Evolutionary conservation across 1,140 invertebrate species (phyloP).

Genomic region (Lasioglossum baleicum): DNA sequence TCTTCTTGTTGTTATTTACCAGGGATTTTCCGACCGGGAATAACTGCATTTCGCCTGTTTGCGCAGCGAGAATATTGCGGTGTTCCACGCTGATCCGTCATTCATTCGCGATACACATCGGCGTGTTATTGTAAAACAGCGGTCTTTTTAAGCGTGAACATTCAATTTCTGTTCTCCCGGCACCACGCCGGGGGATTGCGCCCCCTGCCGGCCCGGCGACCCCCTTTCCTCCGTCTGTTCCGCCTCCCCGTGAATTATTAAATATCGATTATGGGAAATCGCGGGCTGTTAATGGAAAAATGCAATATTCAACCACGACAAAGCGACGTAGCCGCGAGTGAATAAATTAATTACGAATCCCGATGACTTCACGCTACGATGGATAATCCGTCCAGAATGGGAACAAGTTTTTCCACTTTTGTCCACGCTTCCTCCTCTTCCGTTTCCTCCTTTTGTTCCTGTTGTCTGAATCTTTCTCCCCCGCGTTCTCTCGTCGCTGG

Average conservation of each 20-base stretch:
- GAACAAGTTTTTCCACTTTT: no score
- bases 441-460: no score
- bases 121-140: conserved; percentile 36
- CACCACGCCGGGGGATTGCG: no score
- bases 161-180: conserved; percentile 38
- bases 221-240: not conserved
- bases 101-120: conserved; percentile 17
- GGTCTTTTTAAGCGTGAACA: conserved; percentile 41
- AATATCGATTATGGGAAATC: conserved; percentile 55
- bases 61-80: conserved; percentile 26
- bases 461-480: no score
- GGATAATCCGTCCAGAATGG: no score
- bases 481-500: no score
- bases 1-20: conserved; percentile 12
- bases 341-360: conserved; percentile 55
- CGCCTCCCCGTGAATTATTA: conserved; percentile 45
- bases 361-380: conserved; percentile 34
- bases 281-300: conserved; percentile 57
- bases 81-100: conserved; percentile 17
- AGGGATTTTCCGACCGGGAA: conserved; percentile 12
- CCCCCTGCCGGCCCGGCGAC: no score
- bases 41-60: conserved; percentile 16
- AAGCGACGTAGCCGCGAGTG: conserved; percentile 39
- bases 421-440: no score
- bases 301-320: conserved; percentile 57